Evolutionary conservation across 2,888 invertebrate genomes (phyloP).

Genomic region (Dynastes grantii): DNA sequence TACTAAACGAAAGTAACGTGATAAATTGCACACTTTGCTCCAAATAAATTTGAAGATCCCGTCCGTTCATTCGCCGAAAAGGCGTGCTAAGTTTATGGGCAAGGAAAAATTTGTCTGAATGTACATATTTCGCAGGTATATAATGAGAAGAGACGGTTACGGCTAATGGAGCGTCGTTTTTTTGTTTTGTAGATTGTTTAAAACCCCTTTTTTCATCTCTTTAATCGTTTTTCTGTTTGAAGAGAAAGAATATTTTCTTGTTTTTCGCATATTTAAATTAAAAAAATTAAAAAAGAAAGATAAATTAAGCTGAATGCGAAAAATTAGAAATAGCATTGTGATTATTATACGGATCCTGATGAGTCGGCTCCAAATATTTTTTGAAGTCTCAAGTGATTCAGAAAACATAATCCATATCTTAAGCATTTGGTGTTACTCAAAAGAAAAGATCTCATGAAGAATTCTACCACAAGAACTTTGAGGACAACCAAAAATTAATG

Average conservation of each 20-base stretch:
- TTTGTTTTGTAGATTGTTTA: neutral
- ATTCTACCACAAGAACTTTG: no score
- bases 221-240: neutral
- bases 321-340: no score
- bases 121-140: neutral
- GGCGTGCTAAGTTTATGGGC: neutral
- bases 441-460: no score
- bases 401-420: no score
- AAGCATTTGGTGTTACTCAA: no score
- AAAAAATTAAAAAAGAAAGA: no score
- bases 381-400: no score
- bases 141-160: neutral
- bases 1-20: conserved; percentile 1
- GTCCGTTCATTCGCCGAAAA: neutral
- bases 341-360: no score
- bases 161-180: neutral
- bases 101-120: neutral
- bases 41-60: neutral
- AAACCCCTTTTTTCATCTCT: neutral
- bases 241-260: neutral
- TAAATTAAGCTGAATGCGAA: no score
- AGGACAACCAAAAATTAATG: no score
- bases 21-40: conserved; percentile 8
- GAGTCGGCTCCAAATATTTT: no score
- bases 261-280: no score